phyloP scores from a whole-genome alignment of 2,888 invertebrate genomes.

The Synergus umbraculus region DNA sequence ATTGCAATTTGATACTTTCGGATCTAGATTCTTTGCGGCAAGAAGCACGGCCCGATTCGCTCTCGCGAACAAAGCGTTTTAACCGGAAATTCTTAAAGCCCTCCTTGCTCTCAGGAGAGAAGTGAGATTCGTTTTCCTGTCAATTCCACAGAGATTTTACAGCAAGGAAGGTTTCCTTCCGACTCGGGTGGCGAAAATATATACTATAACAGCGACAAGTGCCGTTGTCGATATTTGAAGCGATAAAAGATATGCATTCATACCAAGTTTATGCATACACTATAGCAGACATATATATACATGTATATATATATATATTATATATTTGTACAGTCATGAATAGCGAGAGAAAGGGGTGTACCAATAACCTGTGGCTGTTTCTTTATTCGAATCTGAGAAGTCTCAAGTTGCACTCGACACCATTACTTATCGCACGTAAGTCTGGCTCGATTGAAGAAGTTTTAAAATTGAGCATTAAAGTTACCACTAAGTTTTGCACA shows the following conservation, averaged over 20 bases:
- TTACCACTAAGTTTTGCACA: neutral
- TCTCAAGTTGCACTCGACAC: neutral
- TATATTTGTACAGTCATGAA: neutral
- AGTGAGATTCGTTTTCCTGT: constrained; percentile 3
- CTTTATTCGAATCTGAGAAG: neutral
- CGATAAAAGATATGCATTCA: neutral
- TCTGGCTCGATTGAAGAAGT: neutral
- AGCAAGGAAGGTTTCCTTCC: constrained; percentile 1
- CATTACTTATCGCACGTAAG: neutral
- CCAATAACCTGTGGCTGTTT: constrained; percentile 3
- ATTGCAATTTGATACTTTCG: constrained; percentile 17
- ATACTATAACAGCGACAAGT: constrained; percentile 27
- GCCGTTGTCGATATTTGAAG: neutral
- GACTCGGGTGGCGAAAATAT: neutral
- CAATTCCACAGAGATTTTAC: constrained; percentile 7
- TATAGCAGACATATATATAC: neutral
- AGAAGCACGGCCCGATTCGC: constrained; percentile 9
- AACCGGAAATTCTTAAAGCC: constrained; percentile 19
- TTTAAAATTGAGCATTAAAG: neutral
- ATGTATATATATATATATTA: neutral
- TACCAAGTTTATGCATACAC: neutral
- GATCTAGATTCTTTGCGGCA: constrained; percentile 21
- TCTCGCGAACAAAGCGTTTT: constrained; percentile 26
- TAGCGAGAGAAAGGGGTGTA: neutral
- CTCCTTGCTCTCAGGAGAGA: neutral